Percentiles rank a stretch among this genome's conserved stretches.
These are phyloP conservation scores for Lobophora halterata DNA, from an alignment of 2,888 invertebrate genomes.

Conservation along the genomic window DNA sequence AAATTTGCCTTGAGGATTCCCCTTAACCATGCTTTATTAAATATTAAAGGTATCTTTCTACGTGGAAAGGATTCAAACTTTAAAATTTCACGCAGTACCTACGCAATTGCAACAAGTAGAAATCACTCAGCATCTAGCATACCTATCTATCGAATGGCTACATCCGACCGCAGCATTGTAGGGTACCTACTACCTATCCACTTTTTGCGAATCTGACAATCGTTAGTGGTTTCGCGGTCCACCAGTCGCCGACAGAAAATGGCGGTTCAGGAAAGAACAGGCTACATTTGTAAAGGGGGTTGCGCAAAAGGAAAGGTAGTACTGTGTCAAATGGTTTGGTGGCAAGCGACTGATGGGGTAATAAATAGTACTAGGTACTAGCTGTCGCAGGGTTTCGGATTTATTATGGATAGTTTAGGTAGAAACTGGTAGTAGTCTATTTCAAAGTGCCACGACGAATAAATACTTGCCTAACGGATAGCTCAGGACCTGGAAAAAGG, in stretches of 20 bases:
- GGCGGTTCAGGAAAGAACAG: slow-evolving; percentile 19
- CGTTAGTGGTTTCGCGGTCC: slow-evolving; percentile 53
- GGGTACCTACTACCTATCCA: slow-evolving; percentile 33
- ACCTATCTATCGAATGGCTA: slow-evolving; percentile 18
- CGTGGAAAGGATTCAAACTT: slow-evolving; percentile 1
- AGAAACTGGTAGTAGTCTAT: too few species aligned
- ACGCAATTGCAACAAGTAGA: slow-evolving; percentile 9
- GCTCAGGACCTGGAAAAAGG: too few species aligned
- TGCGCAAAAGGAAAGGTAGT: slow-evolving; percentile 7
- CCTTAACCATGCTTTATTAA: too few species aligned
- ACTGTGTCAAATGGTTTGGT: neutral
- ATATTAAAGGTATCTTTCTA: too few species aligned
- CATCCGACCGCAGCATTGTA: slow-evolving; percentile 33
- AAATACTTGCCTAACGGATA: too few species aligned
- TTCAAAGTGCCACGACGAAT: too few species aligned
- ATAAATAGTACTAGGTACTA: too few species aligned
- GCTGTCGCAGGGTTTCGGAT: too few species aligned
- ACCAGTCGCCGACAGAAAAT: slow-evolving; percentile 34
- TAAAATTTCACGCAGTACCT: too few species aligned
- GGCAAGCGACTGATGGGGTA: neutral
- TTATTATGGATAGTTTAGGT: too few species aligned
- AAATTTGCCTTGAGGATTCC: too few species aligned
- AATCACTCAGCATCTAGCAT: slow-evolving; percentile 24
- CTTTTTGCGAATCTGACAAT: slow-evolving; percentile 44
- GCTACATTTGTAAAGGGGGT: slow-evolving; percentile 2